phyloP scores from a whole-genome alignment of 1,140 invertebrate species.

The Oryctes rhinoceros region DNA sequence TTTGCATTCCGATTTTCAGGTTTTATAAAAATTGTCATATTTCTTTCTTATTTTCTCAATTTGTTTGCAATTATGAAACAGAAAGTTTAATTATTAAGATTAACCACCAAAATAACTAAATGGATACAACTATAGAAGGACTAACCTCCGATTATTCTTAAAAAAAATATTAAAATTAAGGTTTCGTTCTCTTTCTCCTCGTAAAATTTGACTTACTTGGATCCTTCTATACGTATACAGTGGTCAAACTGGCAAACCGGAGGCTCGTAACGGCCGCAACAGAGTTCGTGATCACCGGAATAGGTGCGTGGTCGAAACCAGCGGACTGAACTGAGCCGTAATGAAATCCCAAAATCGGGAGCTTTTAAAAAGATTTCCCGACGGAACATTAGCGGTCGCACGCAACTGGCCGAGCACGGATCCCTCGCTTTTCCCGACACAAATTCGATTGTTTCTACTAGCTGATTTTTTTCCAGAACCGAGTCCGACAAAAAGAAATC shows the following conservation, averaged over 20 bases:
- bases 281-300: slow-evolving; percentile 18
- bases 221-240: too few species aligned
- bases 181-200: too few species aligned
- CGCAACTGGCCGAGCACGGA: slow-evolving; percentile 45
- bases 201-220: too few species aligned
- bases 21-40: too few species aligned
- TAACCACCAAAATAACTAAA: too few species aligned
- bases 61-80: too few species aligned
- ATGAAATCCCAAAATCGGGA: slow-evolving; percentile 55
- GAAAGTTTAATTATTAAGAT: too few species aligned
- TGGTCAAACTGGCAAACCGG: not conserved
- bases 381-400: slow-evolving; percentile 48
- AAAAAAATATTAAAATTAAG: too few species aligned
- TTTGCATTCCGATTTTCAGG: too few species aligned
- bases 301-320: slow-evolving; percentile 22
- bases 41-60: too few species aligned
- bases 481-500: not conserved
- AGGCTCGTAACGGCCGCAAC: not conserved
- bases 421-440: slow-evolving; percentile 26
- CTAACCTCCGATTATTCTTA: too few species aligned
- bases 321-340: slow-evolving; percentile 43
- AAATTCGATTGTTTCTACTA: slow-evolving; percentile 42
- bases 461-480: slow-evolving; percentile 19
- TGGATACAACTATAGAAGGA: too few species aligned
- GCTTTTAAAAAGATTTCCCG: slow-evolving; percentile 55